These are phyloP conservation scores for Ormyrus thymus DNA, from an alignment of 2,888 invertebrate genomes.

Conservation along the genomic window DNA sequence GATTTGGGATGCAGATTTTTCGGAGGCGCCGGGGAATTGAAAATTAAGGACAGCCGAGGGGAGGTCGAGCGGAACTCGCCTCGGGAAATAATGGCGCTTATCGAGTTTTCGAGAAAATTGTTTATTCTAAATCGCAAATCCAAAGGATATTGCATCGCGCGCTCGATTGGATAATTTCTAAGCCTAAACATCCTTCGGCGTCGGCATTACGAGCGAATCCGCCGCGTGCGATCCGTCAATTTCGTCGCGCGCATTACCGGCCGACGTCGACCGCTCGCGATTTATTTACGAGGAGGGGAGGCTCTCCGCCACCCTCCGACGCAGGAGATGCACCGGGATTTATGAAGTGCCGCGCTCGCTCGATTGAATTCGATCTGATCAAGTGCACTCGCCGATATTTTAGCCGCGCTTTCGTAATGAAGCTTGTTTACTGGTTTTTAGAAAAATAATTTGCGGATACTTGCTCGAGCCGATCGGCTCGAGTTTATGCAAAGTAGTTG, in stretches of 20 bases:
- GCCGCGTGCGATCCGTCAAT: conserved; percentile 47
- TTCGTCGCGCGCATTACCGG: conserved; percentile 26
- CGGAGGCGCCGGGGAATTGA: no score
- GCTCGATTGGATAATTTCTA: no score
- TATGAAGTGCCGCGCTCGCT: conserved; percentile 42
- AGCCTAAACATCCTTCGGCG: not conserved
- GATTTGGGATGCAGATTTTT: no score
- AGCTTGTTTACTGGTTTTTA: not conserved
- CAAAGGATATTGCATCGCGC: no score
- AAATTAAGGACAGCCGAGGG: no score
- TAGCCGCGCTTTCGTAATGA: not conserved
- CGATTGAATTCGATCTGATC: conserved; percentile 44
- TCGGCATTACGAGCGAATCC: conserved; percentile 3
- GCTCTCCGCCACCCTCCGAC: not conserved
- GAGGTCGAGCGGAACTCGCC: no score
- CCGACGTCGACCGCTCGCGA: conserved; percentile 29
- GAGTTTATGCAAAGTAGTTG: no score
- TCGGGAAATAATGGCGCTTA: no score
- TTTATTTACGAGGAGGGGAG: conserved; percentile 20
- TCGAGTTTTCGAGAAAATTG: no score
- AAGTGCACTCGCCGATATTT: conserved; percentile 28
- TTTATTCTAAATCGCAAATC: no score
- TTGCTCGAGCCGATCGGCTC: not conserved
- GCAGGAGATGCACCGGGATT: conserved; percentile 32
- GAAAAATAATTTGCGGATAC: not conserved